Conservation (phyloP, 2,797 vertebrate species). For the Pseudotriccus pelzelni region DNA sequence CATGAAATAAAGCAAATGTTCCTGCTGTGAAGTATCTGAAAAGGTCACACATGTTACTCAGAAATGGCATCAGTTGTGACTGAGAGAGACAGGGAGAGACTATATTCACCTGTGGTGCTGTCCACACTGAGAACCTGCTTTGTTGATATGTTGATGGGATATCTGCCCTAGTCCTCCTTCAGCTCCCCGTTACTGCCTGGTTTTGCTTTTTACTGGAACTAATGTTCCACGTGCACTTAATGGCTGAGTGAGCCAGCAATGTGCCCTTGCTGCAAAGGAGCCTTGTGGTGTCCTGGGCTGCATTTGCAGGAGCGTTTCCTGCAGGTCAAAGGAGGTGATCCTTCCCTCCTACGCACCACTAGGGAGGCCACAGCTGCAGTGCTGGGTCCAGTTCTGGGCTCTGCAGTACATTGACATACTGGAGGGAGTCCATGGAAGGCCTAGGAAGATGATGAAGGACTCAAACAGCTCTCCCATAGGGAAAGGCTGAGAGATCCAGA, state of each 20-base stretch:
- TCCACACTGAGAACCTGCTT: not conserved
- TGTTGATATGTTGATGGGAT: not conserved
- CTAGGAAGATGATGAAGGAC: not conserved
- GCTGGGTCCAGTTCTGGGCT: not conserved
- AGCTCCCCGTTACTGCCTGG: not conserved
- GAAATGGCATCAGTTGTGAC: not conserved
- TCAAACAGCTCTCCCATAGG: not conserved
- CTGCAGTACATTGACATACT: not conserved
- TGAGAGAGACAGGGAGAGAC: not conserved
- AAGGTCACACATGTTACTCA: not conserved
- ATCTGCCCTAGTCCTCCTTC: not conserved
- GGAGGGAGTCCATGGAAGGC: rapidly evolving
- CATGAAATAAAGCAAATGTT: not conserved
- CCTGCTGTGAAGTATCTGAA: not conserved
- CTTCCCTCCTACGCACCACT: not conserved
- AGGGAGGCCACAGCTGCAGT: not conserved
- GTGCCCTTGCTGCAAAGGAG: not conserved
- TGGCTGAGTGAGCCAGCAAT: not conserved
- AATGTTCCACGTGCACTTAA: not conserved
- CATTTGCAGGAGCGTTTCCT: rapidly evolving
- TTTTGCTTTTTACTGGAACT: not conserved
- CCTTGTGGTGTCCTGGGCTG: not conserved
- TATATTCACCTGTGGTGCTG: not conserved
- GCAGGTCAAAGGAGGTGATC: not conserved
- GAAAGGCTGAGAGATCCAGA: not conserved